phyloP scores from a whole-genome alignment of 2,113 vertebrate species.

The Gavialis gangeticus region DNA sequence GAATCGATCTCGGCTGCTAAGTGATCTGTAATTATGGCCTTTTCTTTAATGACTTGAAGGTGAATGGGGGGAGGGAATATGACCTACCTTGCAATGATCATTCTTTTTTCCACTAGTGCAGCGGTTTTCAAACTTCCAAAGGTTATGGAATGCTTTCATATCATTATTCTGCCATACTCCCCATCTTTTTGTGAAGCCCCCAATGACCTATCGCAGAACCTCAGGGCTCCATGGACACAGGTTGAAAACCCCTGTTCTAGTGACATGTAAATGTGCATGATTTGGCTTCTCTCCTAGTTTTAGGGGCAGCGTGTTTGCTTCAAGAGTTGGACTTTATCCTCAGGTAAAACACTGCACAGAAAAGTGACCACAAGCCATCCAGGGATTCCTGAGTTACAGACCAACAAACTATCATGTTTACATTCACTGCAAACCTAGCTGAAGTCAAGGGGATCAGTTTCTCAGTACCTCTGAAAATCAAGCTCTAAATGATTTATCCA shows the following conservation, averaged over 20 bases:
- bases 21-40: constrained; percentile 1
- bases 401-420: background rate
- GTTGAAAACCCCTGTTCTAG: too few species aligned
- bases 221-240: too few species aligned
- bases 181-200: too few species aligned
- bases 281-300: background rate
- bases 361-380: background rate
- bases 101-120: background rate
- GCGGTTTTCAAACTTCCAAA: background rate
- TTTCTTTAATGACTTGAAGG: background rate
- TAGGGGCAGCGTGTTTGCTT: background rate
- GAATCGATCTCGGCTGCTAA: constrained; percentile 55
- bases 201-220: too few species aligned
- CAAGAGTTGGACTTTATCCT: background rate
- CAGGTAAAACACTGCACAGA: background rate
- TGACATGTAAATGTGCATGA: too few species aligned
- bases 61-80: background rate
- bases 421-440: background rate
- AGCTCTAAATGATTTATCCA: background rate
- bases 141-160: too few species aligned
- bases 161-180: too few species aligned
- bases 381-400: background rate
- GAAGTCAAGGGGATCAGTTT: background rate
- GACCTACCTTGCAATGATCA: background rate
- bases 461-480: background rate